Conservation (phyloP, 1,140 invertebrate genomes). For the Bombyx mori region DNA sequence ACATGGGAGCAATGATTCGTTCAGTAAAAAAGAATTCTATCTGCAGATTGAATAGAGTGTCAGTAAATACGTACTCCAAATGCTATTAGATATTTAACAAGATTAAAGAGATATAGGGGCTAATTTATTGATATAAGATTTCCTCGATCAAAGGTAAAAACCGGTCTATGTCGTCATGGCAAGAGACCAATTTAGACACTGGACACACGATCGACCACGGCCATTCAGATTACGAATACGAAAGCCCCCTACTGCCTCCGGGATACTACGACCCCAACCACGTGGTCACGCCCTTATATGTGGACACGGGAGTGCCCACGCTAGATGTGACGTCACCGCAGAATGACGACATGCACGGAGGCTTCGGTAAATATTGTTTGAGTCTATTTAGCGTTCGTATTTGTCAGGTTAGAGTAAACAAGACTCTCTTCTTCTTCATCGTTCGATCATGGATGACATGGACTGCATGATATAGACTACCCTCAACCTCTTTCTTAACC, state of each 20-base stretch:
- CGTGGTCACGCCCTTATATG: slow-evolving; percentile 66
- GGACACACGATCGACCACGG: slow-evolving; percentile 78
- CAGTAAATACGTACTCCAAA: no score
- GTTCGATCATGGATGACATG: no score
- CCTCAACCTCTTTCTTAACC: no score
- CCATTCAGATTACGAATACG: slow-evolving; percentile 44
- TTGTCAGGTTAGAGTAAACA: no score
- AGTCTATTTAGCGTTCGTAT: no score
- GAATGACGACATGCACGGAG: slow-evolving; percentile 61
- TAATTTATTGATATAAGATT: neutral
- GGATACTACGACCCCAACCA: slow-evolving; percentile 35
- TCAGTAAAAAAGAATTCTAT: no score
- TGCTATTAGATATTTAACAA: no score
- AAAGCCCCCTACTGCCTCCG: slow-evolving; percentile 25
- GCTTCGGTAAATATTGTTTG: slow-evolving; percentile 49
- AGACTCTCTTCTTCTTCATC: no score
- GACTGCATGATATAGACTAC: no score
- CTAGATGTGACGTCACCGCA: slow-evolving; percentile 49
- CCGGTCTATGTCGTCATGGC: slow-evolving; percentile 75
- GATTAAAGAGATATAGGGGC: no score
- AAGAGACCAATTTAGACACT: slow-evolving; percentile 92
- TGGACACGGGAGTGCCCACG: slow-evolving; percentile 60
- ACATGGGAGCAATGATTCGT: no score
- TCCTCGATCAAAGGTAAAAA: slow-evolving; percentile 33
- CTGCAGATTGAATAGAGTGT: no score